Base-by-base conservation (phyloP, 2,113 vertebrate genomes). In the Promerops cafer region DNA sequence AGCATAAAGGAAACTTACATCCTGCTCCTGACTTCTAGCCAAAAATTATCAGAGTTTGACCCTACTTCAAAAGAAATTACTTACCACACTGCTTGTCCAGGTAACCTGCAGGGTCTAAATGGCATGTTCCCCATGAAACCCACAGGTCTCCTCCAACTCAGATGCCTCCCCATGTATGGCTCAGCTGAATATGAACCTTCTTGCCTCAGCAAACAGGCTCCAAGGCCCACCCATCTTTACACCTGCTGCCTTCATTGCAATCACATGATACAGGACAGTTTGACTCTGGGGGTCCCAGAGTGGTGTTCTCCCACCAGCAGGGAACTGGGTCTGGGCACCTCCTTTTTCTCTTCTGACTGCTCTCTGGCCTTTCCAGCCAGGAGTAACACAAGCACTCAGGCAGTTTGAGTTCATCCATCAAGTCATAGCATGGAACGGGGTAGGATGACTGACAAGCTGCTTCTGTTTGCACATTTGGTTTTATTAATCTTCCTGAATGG, bases 221-320 rank as follows among this genome's bases (percentile, higher is more conserved):
- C 37, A 70, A 69, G 31, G 22, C 11, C 11, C 54, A 53, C 2
- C 2, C 54, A 31, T 24, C 16, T 42, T 52, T 37, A 39, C 53
- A 65, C 8, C 26, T 30, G 12, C 87, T 54, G 33, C 33, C 42
- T 40, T 49, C 68, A 50, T 1, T 39, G 26, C 39, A 86, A 8
- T 9, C 28, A 47, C 3, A 0, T 1, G 2, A 45, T 3, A 69
- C 7, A 45, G 22, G 42, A 16, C 10, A 27, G 8, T 27, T 50
- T 31, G 27, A 30, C 22, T 16, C 20, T 3, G 0, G 2, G 6
- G 9, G 17, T n/a, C 19, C 19, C 7, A 2, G 7, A 54, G 9
- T 6, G 5, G 11, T 15, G 11, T 15, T 13, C 68, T 70, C 53
- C 26, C 49, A 66, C 1, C 22, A 53, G 19, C 22, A 66, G 35